Conservation (phyloP, 1,140 invertebrate species). For the Drosophila orena region DNA sequence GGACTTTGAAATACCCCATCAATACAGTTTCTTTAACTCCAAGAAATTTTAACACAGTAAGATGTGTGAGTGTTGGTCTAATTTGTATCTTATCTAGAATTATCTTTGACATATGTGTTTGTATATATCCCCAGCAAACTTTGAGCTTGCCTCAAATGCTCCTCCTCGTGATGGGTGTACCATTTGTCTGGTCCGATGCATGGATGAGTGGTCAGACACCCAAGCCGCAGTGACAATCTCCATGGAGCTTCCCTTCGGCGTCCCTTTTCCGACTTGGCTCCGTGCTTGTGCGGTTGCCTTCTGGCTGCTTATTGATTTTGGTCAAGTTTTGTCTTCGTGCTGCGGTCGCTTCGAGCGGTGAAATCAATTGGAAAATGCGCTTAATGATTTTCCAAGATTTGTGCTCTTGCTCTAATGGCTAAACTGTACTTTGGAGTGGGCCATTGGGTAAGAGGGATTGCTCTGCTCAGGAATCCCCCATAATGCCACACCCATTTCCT, state of each 20-base stretch:
- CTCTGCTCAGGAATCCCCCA: slow-evolving; percentile 54
- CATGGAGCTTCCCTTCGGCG: slow-evolving; percentile 6
- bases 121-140: no score
- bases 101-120: no score
- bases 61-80: no score
- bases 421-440: slow-evolving; percentile 57
- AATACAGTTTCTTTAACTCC: not conserved
- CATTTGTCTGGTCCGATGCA: slow-evolving; percentile 33
- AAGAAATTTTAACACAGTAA: no score
- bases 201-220: slow-evolving; percentile 53
- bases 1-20: not conserved
- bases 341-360: slow-evolving; percentile 49
- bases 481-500: slow-evolving; percentile 64
- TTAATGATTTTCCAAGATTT: slow-evolving; percentile 75
- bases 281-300: slow-evolving; percentile 61
- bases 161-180: not conserved
- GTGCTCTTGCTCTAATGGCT: slow-evolving; percentile 46
- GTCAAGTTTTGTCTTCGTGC: slow-evolving; percentile 55
- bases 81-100: no score
- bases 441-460: slow-evolving; percentile 20
- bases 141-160: not conserved
- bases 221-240: slow-evolving; percentile 47
- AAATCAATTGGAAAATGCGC: slow-evolving; percentile 83
- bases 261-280: slow-evolving; percentile 17
- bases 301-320: slow-evolving; percentile 75